Evolutionary conservation across 2,888 invertebrate species (phyloP), one percentile per base, ranked within the genome.

Genomic region (Buathra laborator): DNA sequence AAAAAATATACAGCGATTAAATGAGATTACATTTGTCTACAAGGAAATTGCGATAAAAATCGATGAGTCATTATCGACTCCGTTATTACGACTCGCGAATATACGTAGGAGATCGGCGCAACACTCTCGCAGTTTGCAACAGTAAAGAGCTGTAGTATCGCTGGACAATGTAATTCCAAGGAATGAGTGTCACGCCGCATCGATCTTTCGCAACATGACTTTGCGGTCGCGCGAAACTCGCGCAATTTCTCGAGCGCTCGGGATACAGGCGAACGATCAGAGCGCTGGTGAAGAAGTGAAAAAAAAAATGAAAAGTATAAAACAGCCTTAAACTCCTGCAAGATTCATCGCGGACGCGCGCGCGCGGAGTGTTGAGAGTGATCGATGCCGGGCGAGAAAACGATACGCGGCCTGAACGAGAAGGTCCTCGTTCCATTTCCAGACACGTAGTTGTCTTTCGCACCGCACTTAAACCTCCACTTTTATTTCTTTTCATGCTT

Each of bases 401-500:
- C 37, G 24, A 48, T 46, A 16, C 81, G 62, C 74, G 59, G 9
- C 37, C 59, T 43, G 59, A 59, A 59, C 29, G 59, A 66, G 48
- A 80, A 71, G 80, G 53, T 77, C 72, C 81, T 83, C 76, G 80
- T 71, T 83, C 83, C 71, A 71, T 71, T 80, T 75, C 59, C 46
- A 76, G 75, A 66, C 14, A 37, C 68, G 24, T 16, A 9, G 44
- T 71, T 76, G 66, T 80, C 66, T 75, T 79, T 76, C 70, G 68
- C 80, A 59, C 72, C 37, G 16, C 48, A n/a, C 24, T 83, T 51
- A 56, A 66, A 19, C 77, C 10, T 48, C 51, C 68, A 12, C 32
- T 71, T 62, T 24, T 77, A 56, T 76, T 74, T 77, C 37, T 74
- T 83, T 51, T 32, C 48, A 51, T n/a, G 70, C n/a, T 70, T 44